Base-by-base conservation (phyloP, 2,797 vertebrate species). In the Phaenicophaeus curvirostris region DNA sequence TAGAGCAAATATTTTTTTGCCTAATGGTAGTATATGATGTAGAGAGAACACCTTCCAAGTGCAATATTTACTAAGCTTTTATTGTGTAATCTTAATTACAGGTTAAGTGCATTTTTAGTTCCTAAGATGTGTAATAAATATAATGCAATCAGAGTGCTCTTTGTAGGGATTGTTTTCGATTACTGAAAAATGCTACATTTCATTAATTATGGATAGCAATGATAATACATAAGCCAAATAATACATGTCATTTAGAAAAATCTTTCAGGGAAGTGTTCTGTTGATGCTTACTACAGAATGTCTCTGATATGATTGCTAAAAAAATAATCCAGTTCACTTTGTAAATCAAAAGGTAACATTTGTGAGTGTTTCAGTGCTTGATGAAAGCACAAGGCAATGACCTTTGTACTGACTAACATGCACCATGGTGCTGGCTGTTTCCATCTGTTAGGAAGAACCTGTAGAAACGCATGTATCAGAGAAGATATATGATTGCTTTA, bases 141-240 rank as follows among this genome's bases (percentile, higher is more conserved):
- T 33, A 76, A 69, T n/a, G 53, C 55, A 88, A 77, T 91, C 67
- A 92, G 89, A 89, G n/a, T 69, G 65, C 50, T 94, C 42, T 92
- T 84, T 89, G 35, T n/a, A 51, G 63, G 66, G 10, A 24, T 62
- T 78, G 24, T 75, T 89, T 74, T 77, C 89, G 78, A 89, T 94
- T 96, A 92, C 57, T 25, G 78, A 95, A 93, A 82, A 65, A 67
- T 18, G 4, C 6, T 80, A 50, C 41, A 54, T 83, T 91, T 85
- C 72, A 94, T 91, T 92, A 94, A 92, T 95, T 91, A 94, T 91
- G 41, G 80, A 94, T 80, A 85, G 16, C 33, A 83, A 71, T 61
- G 91, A 79, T 89, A 79, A 63, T 46, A 73, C 53, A 21, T 39
- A 54, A 57, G 24, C 58, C 42, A 6, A 87, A 69, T 51, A 72